Base-by-base conservation (phyloP, 2,113 vertebrate species). In the Asarcornis scutulata region DNA sequence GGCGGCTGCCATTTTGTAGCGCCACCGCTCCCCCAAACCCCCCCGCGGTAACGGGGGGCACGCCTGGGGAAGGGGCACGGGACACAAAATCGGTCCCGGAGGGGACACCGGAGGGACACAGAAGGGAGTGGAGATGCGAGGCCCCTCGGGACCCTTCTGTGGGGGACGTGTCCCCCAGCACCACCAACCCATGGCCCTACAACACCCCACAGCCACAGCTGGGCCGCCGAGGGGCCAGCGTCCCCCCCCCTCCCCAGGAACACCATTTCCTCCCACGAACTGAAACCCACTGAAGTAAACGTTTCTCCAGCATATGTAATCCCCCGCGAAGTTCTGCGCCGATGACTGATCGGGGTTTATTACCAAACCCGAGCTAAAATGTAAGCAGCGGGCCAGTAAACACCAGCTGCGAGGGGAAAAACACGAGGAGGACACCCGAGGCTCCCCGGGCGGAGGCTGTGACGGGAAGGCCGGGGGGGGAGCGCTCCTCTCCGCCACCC, bases 1-100 rank as follows among this genome's bases (percentile, higher is more conserved):
- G 29, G 2, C 12, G 40, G 89, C 94, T 93, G 91, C 91, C 95
- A 91, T 97, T 95, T 94, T 74, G 91, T 60, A 73, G 52, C n/a
- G 31, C 68, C 3, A 2, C 69, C 31, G 91, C 86, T 62, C 89
- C 93, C 96, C 95, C 59, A 92, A 86, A 40, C 20, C 38, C 44
- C 71, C 78, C 63, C 46, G 86, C 44, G 81, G 58, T 22, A 26
- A 38, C 1, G 11, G 36, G 62, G 62, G 62, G 36, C 50, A 26
- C 12, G 26, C 26, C 12, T 10, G 17, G 62, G 62, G 25, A 40
- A 38, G 27, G 27, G 7, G 6, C 26, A 17, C 26, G 17, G 62
- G 62, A 40, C 13, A 64, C 8, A 12, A 64, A 40, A 40, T 27
- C 17, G 12, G 62, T 36, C 62, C 38, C 11, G 26, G 26, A 27